A percentile compares a stretch with the other conserved stretches of the same genome.
Conservation (phyloP, 2,888 invertebrate species). For the Cheilosia variabilis region DNA sequence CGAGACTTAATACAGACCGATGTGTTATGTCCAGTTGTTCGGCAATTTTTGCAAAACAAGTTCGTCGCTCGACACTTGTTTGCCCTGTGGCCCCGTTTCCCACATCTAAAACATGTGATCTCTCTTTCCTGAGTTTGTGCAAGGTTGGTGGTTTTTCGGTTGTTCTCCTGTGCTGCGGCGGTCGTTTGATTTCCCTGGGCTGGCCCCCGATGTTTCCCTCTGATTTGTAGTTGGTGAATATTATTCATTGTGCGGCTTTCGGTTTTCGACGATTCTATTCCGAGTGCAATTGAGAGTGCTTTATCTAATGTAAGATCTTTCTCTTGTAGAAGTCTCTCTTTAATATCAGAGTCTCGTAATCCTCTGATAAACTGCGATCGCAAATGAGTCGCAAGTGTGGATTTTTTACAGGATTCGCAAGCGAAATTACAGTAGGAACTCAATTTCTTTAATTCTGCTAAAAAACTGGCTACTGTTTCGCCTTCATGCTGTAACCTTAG, state of each 20-base stretch:
- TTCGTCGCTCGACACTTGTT: not conserved
- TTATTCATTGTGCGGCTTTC: constrained; percentile 16
- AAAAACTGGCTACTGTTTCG: not conserved
- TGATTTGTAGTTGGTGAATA: constrained; percentile 5
- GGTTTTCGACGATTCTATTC: constrained; percentile 18
- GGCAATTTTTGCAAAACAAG: constrained; percentile 5
- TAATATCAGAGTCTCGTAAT: constrained; percentile 15
- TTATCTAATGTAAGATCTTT: constrained; percentile 11
- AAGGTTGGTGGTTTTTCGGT: not conserved
- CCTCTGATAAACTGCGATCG: constrained; percentile 21
- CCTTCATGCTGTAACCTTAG: not conserved
- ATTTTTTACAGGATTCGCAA: constrained; percentile 22
- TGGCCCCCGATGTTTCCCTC: not conserved
- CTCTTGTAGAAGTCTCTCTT: constrained; percentile 23
- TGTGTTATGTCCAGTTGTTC: not conserved
- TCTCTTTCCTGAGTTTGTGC: not conserved
- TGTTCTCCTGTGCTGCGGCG: not conserved
- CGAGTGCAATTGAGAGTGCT: too few relatives aligned
- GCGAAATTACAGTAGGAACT: constrained; percentile 3
- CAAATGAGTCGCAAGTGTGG: constrained; percentile 13
- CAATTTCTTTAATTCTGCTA: too few relatives aligned
- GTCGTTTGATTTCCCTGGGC: not conserved
- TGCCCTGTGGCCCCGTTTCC: constrained; percentile 8
- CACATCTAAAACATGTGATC: constrained; percentile 13
- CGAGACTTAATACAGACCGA: too few relatives aligned